phyloP scores from a whole-genome alignment of 2,888 invertebrate genomes.

The Schizaphis graminum region DNA sequence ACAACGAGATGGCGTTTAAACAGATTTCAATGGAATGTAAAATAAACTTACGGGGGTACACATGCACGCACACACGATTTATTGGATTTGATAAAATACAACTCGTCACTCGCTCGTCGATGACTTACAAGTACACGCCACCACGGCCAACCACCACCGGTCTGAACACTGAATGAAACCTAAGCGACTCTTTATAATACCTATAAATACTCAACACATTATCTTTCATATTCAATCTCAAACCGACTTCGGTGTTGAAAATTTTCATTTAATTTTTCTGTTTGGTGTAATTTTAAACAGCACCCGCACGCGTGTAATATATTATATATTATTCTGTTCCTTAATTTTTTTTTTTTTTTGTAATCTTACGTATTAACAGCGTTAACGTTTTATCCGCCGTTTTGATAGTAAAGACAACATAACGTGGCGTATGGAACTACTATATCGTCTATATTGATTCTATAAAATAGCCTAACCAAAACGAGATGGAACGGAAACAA shows the following conservation, averaged over 20 bases:
- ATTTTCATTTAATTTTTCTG: background rate
- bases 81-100: slow-evolving; percentile 21
- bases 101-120: slow-evolving; percentile 7
- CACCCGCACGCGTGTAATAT: background rate
- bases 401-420: background rate
- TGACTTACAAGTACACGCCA: slow-evolving; percentile 1
- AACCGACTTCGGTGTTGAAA: background rate
- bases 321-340: background rate
- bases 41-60: slow-evolving; percentile 24
- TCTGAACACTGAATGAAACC: slow-evolving; percentile 21
- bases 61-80: slow-evolving; percentile 11
- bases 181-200: background rate
- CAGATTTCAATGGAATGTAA: slow-evolving; percentile 11
- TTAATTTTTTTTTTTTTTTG: background rate
- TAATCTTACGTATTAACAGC: background rate
- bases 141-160: background rate
- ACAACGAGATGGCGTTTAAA: slow-evolving; percentile 13
- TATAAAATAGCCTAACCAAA: background rate
- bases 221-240: background rate
- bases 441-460: background rate
- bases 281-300: background rate
- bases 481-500: background rate
- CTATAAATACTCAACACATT: background rate
- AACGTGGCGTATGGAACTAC: background rate
- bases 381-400: background rate